A percentile compares a stretch with the other conserved stretches of the same genome.
Evolutionary conservation across 2,888 invertebrate species (phyloP).

Genomic region (Sisyra nigra): DNA sequence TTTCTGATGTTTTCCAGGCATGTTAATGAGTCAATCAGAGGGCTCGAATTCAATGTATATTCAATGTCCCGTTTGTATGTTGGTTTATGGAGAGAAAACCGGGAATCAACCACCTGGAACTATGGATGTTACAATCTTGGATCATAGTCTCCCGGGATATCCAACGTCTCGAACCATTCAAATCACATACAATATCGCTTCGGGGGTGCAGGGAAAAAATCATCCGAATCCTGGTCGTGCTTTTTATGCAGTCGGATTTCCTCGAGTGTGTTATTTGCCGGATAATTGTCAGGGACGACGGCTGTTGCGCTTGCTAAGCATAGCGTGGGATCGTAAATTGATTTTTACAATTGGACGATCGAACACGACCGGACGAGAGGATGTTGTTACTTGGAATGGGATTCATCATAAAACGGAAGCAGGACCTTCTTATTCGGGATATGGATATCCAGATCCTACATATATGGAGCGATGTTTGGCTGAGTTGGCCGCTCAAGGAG

Average conservation of each 20-base stretch:
- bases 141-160: slow-evolving; percentile 52
- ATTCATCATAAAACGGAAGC: slow-evolving; percentile 75
- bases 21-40: slow-evolving; percentile 6
- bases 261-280: slow-evolving; percentile 66
- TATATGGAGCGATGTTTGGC: slow-evolving; percentile 51
- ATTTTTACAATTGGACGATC: slow-evolving; percentile 79
- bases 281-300: slow-evolving; percentile 67
- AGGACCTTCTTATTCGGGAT: slow-evolving; percentile 34
- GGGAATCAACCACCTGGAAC: slow-evolving; percentile 71
- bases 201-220: slow-evolving; percentile 64
- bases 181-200: slow-evolving; percentile 70
- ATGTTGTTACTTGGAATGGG: slow-evolving; percentile 85
- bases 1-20: slow-evolving; percentile 25
- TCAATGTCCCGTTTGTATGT: slow-evolving; percentile 76
- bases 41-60: slow-evolving; percentile 38
- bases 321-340: slow-evolving; percentile 68
- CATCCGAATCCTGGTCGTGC: slow-evolving; percentile 71
- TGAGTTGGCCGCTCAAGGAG: slow-evolving; percentile 39
- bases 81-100: slow-evolving; percentile 62
- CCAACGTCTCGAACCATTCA: slow-evolving; percentile 56
- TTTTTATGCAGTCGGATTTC: slow-evolving; percentile 82
- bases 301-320: slow-evolving; percentile 56
- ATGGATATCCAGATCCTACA: slow-evolving; percentile 60
- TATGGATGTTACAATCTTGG: slow-evolving; percentile 66
- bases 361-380: slow-evolving; percentile 76